Evolutionary conservation across 2,797 vertebrate genomes (phyloP).

Genomic region (Sarcophilus harrisii): DNA sequence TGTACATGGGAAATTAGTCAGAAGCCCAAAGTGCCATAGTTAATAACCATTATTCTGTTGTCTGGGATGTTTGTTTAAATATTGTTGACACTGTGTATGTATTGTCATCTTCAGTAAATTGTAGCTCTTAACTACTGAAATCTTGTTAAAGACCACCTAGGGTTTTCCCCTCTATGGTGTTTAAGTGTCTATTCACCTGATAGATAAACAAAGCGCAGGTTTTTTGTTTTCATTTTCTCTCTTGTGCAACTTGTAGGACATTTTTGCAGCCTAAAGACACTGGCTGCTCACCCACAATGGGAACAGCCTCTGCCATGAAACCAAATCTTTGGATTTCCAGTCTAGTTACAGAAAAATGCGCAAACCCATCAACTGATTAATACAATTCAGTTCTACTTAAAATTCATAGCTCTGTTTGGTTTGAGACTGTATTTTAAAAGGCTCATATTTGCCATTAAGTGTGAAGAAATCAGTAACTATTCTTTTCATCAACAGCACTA

Average conservation of each 20-base stretch:
- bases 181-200: slow-evolving; percentile 75
- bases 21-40: slow-evolving; percentile 63
- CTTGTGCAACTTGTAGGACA: slow-evolving; percentile 54
- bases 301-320: slow-evolving; percentile 45
- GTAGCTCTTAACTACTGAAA: slow-evolving; percentile 75
- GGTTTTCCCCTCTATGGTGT: slow-evolving; percentile 60
- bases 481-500: slow-evolving; percentile 75
- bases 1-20: slow-evolving; percentile 58
- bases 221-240: slow-evolving; percentile 66
- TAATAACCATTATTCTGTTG: slow-evolving; percentile 75
- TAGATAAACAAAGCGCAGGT: slow-evolving; percentile 70
- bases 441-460: slow-evolving; percentile 75
- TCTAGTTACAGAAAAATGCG: slow-evolving; percentile 63
- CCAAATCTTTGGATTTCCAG: slow-evolving; percentile 59
- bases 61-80: slow-evolving; percentile 77
- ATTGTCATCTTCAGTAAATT: slow-evolving; percentile 70
- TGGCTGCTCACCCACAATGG: slow-evolving; percentile 28
- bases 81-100: slow-evolving; percentile 74
- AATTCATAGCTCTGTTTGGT: slow-evolving; percentile 71
- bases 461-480: slow-evolving; percentile 79
- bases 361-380: slow-evolving; percentile 62
- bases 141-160: slow-evolving; percentile 80
- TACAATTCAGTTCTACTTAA: slow-evolving; percentile 72
- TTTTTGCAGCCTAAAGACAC: slow-evolving; percentile 54
- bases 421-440: slow-evolving; percentile 75